phyloP scores from a whole-genome alignment of 2,113 vertebrate genomes.

The Sigmodon hispidus region DNA sequence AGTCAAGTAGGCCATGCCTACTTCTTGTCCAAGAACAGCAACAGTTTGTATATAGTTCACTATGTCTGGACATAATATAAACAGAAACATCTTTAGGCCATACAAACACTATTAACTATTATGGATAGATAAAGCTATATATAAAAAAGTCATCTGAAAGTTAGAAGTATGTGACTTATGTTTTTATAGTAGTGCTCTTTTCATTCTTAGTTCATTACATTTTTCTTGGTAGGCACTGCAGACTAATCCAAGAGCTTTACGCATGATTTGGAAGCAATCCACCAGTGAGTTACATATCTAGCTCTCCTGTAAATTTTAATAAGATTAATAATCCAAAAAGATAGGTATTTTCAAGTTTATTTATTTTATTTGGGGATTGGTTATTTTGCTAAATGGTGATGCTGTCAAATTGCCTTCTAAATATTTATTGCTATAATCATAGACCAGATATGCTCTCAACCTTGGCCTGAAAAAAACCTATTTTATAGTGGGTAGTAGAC shows the following conservation, averaged over 20 bases:
- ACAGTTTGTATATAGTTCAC: background rate
- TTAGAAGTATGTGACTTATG: background rate
- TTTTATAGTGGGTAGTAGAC: too few relatives aligned
- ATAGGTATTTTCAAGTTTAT: background rate
- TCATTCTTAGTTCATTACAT: conserved; percentile 36
- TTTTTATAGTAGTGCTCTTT: background rate
- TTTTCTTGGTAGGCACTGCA: background rate
- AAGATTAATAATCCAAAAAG: background rate
- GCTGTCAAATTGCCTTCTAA: background rate
- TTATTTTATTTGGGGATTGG: background rate
- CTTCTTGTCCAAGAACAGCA: background rate
- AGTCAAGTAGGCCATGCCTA: background rate
- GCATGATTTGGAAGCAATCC: background rate
- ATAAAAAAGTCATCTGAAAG: background rate
- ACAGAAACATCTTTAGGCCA: background rate
- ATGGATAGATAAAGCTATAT: background rate
- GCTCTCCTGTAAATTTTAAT: background rate
- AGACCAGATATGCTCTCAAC: background rate
- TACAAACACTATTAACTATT: background rate
- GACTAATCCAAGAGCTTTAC: background rate
- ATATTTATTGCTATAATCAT: background rate
- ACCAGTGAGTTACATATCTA: background rate
- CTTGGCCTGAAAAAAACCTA: background rate
- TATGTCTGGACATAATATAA: background rate
- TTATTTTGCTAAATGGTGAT: background rate